A percentile compares a stretch with the other conserved stretches of the same genome.
Evolutionary conservation across 2,888 invertebrate species (phyloP).

Genomic region (Craniophora ligustri): DNA sequence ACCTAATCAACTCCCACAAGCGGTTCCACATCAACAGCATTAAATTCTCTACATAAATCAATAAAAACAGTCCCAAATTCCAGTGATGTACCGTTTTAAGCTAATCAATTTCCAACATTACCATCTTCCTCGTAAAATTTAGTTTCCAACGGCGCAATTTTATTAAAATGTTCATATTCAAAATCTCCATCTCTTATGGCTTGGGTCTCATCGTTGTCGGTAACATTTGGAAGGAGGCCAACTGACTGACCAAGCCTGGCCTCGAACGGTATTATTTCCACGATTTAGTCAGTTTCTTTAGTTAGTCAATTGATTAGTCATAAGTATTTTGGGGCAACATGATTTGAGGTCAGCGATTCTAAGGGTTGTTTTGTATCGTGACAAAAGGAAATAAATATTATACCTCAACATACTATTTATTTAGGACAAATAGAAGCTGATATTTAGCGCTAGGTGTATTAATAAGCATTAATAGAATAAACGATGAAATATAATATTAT

Average conservation of each 20-base stretch:
- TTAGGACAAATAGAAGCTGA: too few species aligned
- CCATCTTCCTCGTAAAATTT: background rate
- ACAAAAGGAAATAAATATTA: too few species aligned
- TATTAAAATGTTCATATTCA: slow-evolving; percentile 1
- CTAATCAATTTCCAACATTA: slow-evolving; percentile 24
- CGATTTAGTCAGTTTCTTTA: slow-evolving; percentile 60
- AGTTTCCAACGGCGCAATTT: background rate
- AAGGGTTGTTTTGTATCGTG: slow-evolving; percentile 47
- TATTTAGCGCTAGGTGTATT: too few species aligned
- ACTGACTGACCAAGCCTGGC: slow-evolving; percentile 51
- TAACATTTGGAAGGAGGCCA: slow-evolving; percentile 53
- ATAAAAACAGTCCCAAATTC: slow-evolving; percentile 5
- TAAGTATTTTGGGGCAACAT: slow-evolving; percentile 56
- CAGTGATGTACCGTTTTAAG: background rate
- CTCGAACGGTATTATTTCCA: slow-evolving; percentile 58
- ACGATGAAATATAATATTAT: too few species aligned
- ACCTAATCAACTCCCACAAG: slow-evolving; percentile 19
- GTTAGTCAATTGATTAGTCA: slow-evolving; percentile 67
- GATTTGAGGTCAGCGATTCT: slow-evolving; percentile 41
- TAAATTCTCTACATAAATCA: slow-evolving; percentile 29
- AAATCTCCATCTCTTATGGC: slow-evolving; percentile 34
- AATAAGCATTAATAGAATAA: too few species aligned
- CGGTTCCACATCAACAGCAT: slow-evolving; percentile 27
- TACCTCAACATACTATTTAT: too few species aligned
- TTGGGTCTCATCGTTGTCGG: slow-evolving; percentile 24